Percentiles rank a stretch among this genome's conserved stretches.
phyloP scores from a whole-genome alignment of 1,140 invertebrate genomes.

The Pissodes strobi region DNA sequence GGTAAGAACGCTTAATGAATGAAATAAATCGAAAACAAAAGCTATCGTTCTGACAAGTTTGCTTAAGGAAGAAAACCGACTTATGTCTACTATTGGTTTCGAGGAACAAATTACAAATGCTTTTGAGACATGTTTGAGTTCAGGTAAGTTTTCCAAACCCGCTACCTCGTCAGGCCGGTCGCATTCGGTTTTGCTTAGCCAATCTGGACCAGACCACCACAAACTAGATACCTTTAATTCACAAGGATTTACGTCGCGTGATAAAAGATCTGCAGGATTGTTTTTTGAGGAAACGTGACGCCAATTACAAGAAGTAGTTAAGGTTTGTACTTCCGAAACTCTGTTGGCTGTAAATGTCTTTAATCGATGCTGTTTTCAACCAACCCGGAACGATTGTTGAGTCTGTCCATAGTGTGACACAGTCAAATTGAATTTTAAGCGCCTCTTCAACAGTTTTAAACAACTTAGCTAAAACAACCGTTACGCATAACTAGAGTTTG shows the following conservation, averaged over 20 bases:
- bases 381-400: neutral
- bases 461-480: neutral
- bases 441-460: neutral
- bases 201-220: neutral
- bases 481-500: neutral
- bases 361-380: neutral
- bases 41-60: neutral
- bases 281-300: neutral
- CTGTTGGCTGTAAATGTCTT: neutral
- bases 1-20: neutral
- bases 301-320: neutral
- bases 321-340: neutral
- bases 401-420: neutral
- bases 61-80: neutral
- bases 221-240: neutral
- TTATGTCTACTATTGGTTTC: neutral
- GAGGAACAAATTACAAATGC: neutral
- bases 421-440: neutral
- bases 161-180: neutral
- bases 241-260: neutral
- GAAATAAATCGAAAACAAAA: neutral
- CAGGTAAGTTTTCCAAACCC: neutral
- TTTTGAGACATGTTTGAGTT: neutral
- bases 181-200: neutral
- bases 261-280: neutral